phyloP scores from a whole-genome alignment of 1,140 invertebrate genomes.

The Coptotermes formosanus region DNA sequence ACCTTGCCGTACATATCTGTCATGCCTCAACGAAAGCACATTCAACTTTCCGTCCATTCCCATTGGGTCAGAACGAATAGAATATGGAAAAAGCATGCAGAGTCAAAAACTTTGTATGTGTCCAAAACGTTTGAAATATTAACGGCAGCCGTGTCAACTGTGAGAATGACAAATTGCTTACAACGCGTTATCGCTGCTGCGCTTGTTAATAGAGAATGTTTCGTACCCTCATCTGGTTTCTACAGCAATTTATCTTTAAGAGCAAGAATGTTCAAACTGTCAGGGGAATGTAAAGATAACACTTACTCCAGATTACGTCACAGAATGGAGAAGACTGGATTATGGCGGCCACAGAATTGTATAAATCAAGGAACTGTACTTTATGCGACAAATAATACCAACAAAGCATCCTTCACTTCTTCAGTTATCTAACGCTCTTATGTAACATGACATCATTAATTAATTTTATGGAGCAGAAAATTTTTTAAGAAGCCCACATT shows the following conservation, averaged over 20 bases:
- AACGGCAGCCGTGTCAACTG: neutral
- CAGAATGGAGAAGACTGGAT: neutral
- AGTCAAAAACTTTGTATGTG: neutral
- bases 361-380: too few species aligned
- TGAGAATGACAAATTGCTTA: neutral
- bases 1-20: neutral
- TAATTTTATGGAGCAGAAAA: too few species aligned
- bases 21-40: neutral
- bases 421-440: too few species aligned
- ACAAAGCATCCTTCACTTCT: too few species aligned
- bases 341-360: neutral
- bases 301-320: neutral
- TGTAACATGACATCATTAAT: too few species aligned
- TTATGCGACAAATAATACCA: too few species aligned
- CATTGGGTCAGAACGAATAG: neutral
- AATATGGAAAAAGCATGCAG: neutral
- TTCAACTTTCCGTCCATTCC: neutral
- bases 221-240: neutral
- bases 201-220: neutral
- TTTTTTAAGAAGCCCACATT: too few species aligned
- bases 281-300: neutral
- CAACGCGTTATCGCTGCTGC: too few species aligned
- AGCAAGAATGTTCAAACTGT: neutral
- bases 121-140: neutral
- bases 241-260: neutral